phyloP scores from a whole-genome alignment of 2,888 invertebrate genomes.

The Lycia hirtaria region DNA sequence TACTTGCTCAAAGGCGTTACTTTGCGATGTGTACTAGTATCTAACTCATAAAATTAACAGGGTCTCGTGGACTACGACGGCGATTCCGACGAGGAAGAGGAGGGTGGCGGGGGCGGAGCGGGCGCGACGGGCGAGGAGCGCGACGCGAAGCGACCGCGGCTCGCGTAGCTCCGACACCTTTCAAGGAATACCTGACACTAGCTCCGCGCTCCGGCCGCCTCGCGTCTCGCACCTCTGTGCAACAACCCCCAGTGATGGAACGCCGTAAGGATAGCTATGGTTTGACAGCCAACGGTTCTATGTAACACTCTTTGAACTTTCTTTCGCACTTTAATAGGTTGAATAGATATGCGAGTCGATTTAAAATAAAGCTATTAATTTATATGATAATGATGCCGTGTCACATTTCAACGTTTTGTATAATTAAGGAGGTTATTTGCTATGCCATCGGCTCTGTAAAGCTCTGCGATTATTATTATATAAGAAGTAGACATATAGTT shows the following conservation, averaged over 20 bases:
- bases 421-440: too few species aligned
- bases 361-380: too few species aligned
- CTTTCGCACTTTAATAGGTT: constrained; percentile 21
- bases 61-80: constrained; percentile 98
- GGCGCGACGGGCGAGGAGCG: constrained; percentile 82
- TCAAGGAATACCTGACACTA: constrained; percentile 72
- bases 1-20: too few species aligned
- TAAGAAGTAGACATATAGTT: too few species aligned
- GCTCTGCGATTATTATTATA: too few species aligned
- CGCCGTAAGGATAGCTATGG: constrained; percentile 45
- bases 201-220: constrained; percentile 40
- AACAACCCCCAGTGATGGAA: constrained; percentile 55
- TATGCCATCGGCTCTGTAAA: too few species aligned
- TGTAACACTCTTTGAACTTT: constrained; percentile 17
- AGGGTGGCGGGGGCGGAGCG: constrained; percentile 66
- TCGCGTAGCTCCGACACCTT: constrained; percentile 87
- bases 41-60: constrained; percentile 68
- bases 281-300: constrained; percentile 13
- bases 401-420: too few species aligned
- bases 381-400: too few species aligned
- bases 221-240: constrained; percentile 64
- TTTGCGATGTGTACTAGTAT: too few species aligned
- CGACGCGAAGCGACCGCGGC: constrained; percentile 90
- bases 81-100: constrained; percentile 98
- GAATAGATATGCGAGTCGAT: too few species aligned